Evolutionary conservation across 2,888 invertebrate species (phyloP), one percentile per base, ranked within the genome.

Genomic region (Litoditis marina): DNA sequence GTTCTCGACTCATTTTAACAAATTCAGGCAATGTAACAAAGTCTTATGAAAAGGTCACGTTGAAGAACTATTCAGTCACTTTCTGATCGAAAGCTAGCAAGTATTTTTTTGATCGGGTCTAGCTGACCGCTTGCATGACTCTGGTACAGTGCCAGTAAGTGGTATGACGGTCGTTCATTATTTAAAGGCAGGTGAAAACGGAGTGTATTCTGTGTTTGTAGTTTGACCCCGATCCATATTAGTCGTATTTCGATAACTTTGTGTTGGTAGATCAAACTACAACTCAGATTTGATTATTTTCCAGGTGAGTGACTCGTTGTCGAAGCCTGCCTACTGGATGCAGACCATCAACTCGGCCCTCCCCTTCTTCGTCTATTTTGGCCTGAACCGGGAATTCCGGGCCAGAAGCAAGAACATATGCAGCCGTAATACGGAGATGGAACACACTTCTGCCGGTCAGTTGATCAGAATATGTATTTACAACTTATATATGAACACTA

Each of bases 311-410:
- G 68, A 74, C 64, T 68, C 73, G 13, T 50, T 76, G n/a, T 72
- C 70, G 42, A 73, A 73, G 32, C 74, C 74, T 19, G 69, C 74
- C n/a, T 73, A 73, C 44, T 74, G 73, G 73, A 70, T 73, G 68
- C 71, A 71, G 46, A 73, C 73, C 22, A 66, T 72, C 63, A 76
- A 76, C 65, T 70, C 70, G 25, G 73, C 71, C 0, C 64, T 76
- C 28, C 71, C 73, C 44, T 74, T 74, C 49, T 76, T 76, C 56
- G 74, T 74, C 22, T 76, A 76, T 60, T 42, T 73, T 22, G 66
- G 67, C 5, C 51, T 73, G 61, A 73, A 73, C 62, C 61, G 63
- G 46, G 73, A 72, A 34, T 73, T 73, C 44, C 69, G 73, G 8
- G 66, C 60, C 31, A 56, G 73, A 31, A 65, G 68, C n/a, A 61